Conservation (phyloP, 2,797 vertebrate species). For the Galago senegalensis region DNA sequence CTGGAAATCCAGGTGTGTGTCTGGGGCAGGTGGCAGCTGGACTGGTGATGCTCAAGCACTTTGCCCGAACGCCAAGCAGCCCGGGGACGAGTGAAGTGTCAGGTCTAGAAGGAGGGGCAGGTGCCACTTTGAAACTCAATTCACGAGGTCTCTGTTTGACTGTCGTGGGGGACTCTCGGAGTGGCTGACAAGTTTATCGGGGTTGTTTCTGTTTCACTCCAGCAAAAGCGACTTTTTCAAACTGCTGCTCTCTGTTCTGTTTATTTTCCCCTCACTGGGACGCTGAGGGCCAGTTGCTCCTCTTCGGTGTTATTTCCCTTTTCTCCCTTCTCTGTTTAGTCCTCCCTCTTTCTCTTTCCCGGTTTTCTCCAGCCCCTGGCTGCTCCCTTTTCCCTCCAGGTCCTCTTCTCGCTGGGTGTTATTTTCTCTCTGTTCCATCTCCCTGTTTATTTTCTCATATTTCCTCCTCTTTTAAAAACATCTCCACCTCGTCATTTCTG, state of each 20-base stretch:
- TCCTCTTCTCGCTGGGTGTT: not conserved
- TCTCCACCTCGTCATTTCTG: not conserved
- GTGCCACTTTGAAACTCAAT: slow-evolving; percentile 75
- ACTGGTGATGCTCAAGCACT: slow-evolving; percentile 62
- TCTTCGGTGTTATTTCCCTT: not conserved
- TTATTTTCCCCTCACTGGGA: slow-evolving; percentile 67
- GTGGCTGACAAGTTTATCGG: slow-evolving; percentile 75
- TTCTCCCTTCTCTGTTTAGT: not conserved
- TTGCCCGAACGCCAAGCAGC: slow-evolving; percentile 48
- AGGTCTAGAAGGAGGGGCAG: slow-evolving; percentile 60
- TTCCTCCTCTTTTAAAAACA: not conserved
- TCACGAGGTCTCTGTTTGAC: slow-evolving; percentile 55
- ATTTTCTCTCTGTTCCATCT: not conserved
- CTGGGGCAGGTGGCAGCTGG: slow-evolving; percentile 33
- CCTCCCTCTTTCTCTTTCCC: not conserved
- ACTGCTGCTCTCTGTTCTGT: slow-evolving; percentile 52
- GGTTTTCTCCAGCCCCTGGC: not conserved
- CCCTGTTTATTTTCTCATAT: not conserved
- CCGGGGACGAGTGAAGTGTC: slow-evolving; percentile 26
- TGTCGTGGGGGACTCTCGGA: slow-evolving; percentile 47
- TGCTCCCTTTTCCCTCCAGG: not conserved
- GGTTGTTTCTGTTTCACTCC: slow-evolving; percentile 62
- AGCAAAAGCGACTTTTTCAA: slow-evolving; percentile 67
- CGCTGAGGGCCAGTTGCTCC: not conserved
- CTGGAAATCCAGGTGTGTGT: not conserved